Evolutionary conservation across 2,797 vertebrate genomes (phyloP), one percentile per base, ranked within the genome.

Genomic region (Acipenser oxyrinchus): DNA sequence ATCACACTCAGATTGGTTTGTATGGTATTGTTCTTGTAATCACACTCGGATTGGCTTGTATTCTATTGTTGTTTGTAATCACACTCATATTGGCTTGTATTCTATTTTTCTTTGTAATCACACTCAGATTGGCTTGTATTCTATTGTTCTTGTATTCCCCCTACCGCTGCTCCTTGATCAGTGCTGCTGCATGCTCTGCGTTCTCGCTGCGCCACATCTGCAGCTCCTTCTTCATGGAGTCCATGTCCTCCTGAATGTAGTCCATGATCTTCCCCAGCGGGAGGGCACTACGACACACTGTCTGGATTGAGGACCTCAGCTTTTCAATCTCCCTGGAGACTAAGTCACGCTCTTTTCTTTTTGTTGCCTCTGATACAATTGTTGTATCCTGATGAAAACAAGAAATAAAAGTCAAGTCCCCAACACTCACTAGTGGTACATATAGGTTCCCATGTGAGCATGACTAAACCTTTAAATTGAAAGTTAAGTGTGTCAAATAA

Each of bases 231-330:
- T 90, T 90, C 94, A 99, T 98, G 82, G 95, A 87, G 13, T 98
- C 96, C 83, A 94, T 81, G 65, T 99, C 96, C 74, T 99, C 97
- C 84, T 97, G 96, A 68, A 97, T 83, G 82, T 98, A 99, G 85
- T 98, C 94, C 93, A 98, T 93, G 77, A 94, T 91, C 81, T 94
- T 96, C 10, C 92, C 94, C 73, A 99, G 75, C 0, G 88, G 91
- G 1, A 95, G 82, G 4, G 91, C 88, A 6, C 92, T 94, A 69
- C 83, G 87, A 71, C 96, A 99, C 79, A 99, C 84, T 0, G 83
- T 89, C 88, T 99, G 97, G 72, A 97, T 88, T 66, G 93, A 95
- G 0, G 73, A 75, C 0, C 92, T 88, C 1, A 94, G 84, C 11
- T 89, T 91, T 74, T 94, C 89, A 0, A 94, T 93, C 85, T 99